These are phyloP conservation scores for Cygnus buccinator DNA, from an alignment of 2,113 vertebrate species.

Conservation along the genomic window DNA sequence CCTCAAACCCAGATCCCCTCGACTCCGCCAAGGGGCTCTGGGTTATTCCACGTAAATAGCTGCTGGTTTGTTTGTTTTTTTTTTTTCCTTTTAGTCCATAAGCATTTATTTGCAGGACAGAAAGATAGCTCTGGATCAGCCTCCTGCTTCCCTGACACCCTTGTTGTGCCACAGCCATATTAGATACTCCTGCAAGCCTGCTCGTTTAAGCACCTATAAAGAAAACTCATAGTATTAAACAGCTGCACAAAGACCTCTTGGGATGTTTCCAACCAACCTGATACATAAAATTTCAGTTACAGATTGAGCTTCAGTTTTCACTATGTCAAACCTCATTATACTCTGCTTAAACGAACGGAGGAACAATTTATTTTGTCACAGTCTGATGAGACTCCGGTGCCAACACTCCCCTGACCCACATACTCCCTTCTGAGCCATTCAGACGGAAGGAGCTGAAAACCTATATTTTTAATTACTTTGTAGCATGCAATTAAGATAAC, in stretches of 20 bases:
- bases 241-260: conserved; percentile 12
- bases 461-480: conserved; percentile 26
- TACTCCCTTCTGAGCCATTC: conserved; percentile 18
- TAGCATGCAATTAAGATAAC: conserved; percentile 35
- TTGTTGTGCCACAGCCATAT: neutral
- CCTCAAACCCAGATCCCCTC: neutral
- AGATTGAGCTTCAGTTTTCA: conserved; percentile 21
- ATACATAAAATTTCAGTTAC: neutral
- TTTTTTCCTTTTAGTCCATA: neutral
- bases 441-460: conserved; percentile 5
- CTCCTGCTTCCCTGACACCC: neutral
- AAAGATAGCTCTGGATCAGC: neutral
- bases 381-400: neutral
- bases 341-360: neutral
- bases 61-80: neutral
- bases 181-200: neutral
- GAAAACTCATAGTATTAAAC: neutral
- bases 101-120: neutral
- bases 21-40: neutral
- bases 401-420: neutral
- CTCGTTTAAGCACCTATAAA: neutral
- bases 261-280: neutral
- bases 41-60: neutral
- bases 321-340: conserved; percentile 19
- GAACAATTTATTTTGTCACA: conserved; percentile 57